phyloP scores from a whole-genome alignment of 2,113 vertebrate species.

The Otocyon megalotis region DNA sequence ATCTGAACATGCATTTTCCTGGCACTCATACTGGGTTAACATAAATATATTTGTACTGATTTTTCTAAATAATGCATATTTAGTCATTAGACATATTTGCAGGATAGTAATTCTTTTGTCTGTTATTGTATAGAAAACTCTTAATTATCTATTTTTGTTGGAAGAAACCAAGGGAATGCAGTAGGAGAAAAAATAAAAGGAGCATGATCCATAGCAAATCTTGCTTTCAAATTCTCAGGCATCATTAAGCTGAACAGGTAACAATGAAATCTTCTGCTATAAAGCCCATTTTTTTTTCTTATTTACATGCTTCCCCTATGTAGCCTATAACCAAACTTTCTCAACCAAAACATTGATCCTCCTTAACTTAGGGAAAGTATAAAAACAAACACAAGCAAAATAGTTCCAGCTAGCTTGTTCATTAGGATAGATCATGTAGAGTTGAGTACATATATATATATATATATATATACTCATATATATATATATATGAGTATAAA shows the following conservation, averaged over 20 bases:
- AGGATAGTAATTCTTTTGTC: constrained; percentile 10
- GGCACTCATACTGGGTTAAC: constrained; percentile 28
- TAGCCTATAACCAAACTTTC: not conserved
- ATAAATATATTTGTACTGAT: constrained; percentile 5
- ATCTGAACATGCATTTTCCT: not conserved
- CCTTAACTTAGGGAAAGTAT: not conserved
- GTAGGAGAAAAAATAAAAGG: not conserved
- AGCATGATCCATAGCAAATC: not conserved
- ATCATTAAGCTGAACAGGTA: not conserved
- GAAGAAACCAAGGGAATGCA: not conserved
- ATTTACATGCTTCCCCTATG: not conserved
- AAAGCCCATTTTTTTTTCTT: not conserved
- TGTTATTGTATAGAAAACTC: not conserved
- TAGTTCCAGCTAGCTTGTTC: not conserved
- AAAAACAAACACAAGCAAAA: constrained; percentile 8
- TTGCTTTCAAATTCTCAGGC: constrained; percentile 26
- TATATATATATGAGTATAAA: too few relatives aligned
- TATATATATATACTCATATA: too few relatives aligned
- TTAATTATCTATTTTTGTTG: not conserved
- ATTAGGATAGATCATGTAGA: not conserved
- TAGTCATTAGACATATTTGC: constrained; percentile 10
- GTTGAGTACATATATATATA: not conserved
- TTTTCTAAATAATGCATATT: constrained; percentile 36
- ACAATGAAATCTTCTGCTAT: not conserved
- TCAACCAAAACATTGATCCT: not conserved